phyloP scores from a whole-genome alignment of 2,888 invertebrate genomes.

The Pteria penguin region DNA sequence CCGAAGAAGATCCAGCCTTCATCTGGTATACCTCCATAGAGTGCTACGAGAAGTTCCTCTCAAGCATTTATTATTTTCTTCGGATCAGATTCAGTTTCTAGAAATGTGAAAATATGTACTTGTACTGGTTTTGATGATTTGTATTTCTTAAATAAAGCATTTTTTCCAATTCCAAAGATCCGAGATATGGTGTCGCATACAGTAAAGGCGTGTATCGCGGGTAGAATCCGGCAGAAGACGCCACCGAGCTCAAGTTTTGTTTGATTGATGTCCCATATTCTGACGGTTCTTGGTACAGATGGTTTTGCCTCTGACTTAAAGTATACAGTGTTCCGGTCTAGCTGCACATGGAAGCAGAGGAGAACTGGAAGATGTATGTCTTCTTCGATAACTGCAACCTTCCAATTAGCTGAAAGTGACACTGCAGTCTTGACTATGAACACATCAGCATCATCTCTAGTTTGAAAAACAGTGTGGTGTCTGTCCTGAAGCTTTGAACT shows the following conservation, averaged over 20 bases:
- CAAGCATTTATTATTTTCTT: conserved; percentile 33
- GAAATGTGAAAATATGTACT: too few relatives aligned
- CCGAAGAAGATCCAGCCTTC: too few relatives aligned
- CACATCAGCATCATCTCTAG: conserved; percentile 53
- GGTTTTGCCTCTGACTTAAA: too few relatives aligned
- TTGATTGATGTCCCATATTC: conserved; percentile 49
- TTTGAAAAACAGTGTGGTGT: conserved; percentile 38
- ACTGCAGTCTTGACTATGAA: conserved; percentile 54
- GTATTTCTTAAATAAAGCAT: conserved; percentile 35
- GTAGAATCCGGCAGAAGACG: conserved; percentile 27
- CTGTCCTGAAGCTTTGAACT: conserved; percentile 27
- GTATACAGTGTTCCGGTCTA: conserved; percentile 12
- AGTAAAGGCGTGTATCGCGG: conserved; percentile 51
- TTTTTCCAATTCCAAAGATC: conserved; percentile 54
- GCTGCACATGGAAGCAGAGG: conserved; percentile 51
- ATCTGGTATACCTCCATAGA: conserved; percentile 10
- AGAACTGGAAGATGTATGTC: conserved; percentile 65
- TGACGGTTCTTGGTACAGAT: conserved; percentile 22
- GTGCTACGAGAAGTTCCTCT: conserved; percentile 22
- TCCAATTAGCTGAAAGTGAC: conserved; percentile 18
- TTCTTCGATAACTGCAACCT: conserved; percentile 57
- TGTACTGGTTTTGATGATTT: conserved; percentile 24
- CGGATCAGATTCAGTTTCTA: conserved; percentile 2
- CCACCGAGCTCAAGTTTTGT: conserved; percentile 28
- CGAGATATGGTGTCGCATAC: conserved; percentile 55